Evolutionary conservation across 2,797 vertebrate genomes (phyloP), one percentile per base, ranked within the genome.

Genomic region (Brachyrhaphis roseni): DNA sequence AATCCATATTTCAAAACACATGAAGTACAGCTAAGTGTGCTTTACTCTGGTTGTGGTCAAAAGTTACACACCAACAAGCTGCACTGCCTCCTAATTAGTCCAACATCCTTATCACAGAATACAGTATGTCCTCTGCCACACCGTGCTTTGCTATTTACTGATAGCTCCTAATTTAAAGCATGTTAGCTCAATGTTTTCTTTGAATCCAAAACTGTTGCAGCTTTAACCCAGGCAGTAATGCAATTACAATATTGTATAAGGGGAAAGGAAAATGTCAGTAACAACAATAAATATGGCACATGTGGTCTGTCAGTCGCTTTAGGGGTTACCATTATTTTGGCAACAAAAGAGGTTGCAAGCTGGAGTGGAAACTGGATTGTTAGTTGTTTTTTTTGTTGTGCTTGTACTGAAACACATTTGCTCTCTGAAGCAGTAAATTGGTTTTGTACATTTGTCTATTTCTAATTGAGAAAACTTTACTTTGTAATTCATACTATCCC

Each of bases 141-240:
- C 23, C 71, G 41, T 57, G 13, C 70, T 73, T 78, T 53, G 74
- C n/a, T 45, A 18, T 73, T 80, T 46, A 55, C n/a, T 71, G 41
- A 78, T 83, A 43, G 31, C 53, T 53, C 43, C 68, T 75, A 39
- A 75, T 77, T 70, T 66, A 79, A 72, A 57, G 31, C 31, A 15
- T 76, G 51, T 28, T 79, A 66, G 72, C 78, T 26, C 28, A 72
- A 36, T 70, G 66, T 66, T 39, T 78, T 45, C n/a, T 46, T 51
- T 7, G 11, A 79, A 68, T 64, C 23, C 26, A 18, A 73, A 74
- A 53, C 46, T 39, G 28, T 72, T 79, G 71, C 64, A 79, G 71
- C 70, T 79, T 41, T 72, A 78, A 72, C 79, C 57, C 72, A 74
- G 66, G 74, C 57, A 74, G 71, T 62, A 62, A 34, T 7, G 59